Evolutionary conservation across 37 sponge, comb jelly and placozoan species (phyloP).

Genomic region (Geodia barretti): DNA sequence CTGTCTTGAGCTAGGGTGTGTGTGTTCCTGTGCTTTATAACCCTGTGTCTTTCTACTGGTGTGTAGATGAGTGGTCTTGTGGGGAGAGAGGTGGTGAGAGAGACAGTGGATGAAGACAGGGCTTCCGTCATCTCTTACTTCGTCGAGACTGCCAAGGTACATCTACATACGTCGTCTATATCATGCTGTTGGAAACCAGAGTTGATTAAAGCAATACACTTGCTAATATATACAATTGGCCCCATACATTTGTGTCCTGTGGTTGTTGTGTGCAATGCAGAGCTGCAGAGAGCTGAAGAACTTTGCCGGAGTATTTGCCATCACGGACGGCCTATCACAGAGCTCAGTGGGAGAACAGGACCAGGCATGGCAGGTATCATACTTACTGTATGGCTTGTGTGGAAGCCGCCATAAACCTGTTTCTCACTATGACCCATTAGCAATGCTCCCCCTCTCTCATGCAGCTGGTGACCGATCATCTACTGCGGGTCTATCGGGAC

Average conservation of each 20-base stretch:
- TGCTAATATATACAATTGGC: neutral
- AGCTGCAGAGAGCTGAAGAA: slow-evolving; percentile 75
- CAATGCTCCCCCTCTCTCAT: too few relatives aligned
- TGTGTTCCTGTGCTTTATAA: neutral
- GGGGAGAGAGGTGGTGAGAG: slow-evolving; percentile 31
- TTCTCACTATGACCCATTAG: too few relatives aligned
- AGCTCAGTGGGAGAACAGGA: neutral
- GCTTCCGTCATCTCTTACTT: slow-evolving; percentile 68
- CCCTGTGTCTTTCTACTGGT: neutral
- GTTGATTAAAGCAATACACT: neutral
- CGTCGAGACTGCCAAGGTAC: slow-evolving; percentile 75
- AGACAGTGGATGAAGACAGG: slow-evolving; percentile 41
- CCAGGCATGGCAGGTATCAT: slow-evolving; percentile 38
- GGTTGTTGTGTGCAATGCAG: slow-evolving; percentile 22
- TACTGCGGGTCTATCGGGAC: slow-evolving; percentile 17
- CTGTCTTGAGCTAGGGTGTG: neutral
- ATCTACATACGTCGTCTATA: neutral
- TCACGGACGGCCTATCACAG: slow-evolving; percentile 46
- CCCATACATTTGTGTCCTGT: neutral
- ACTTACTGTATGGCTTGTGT: too few relatives aligned
- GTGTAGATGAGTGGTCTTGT: slow-evolving; percentile 64
- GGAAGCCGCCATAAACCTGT: too few relatives aligned
- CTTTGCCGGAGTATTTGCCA: slow-evolving; percentile 62
- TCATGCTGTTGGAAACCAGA: neutral
- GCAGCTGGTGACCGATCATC: slow-evolving; percentile 48